These are phyloP conservation scores for Theodoxus fluviatilis DNA, from an alignment of 2,888 invertebrate genomes.

Conservation along the genomic window DNA sequence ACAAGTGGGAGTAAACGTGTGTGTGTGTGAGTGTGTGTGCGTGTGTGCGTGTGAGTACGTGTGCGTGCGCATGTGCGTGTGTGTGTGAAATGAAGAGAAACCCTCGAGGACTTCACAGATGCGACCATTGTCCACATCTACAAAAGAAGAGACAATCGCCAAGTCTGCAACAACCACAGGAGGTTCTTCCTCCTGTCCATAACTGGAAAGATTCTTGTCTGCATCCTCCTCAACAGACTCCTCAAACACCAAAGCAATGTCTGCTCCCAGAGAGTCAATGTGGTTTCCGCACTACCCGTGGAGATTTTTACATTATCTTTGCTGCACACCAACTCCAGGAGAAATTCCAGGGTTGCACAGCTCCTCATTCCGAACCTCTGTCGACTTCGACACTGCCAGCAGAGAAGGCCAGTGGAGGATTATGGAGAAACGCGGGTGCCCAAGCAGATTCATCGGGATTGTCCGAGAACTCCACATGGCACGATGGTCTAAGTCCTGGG, in stretches of 20 bases:
- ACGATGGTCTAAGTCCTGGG: conserved; percentile 9
- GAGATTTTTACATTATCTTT: too few species aligned
- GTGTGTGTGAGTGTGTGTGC: too few species aligned
- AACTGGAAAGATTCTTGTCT: conserved; percentile 26
- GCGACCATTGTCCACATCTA: conserved; percentile 23
- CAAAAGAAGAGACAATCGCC: conserved; percentile 5
- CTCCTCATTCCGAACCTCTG: too few species aligned
- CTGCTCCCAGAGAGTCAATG: too few species aligned
- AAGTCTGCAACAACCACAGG: conserved; percentile 25
- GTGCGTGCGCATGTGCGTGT: too few species aligned
- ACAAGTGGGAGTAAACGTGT: too few species aligned
- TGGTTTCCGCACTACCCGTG: too few species aligned
- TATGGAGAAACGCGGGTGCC: neutral
- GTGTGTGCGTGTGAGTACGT: too few species aligned
- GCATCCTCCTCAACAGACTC: conserved; percentile 26
- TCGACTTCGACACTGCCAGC: conserved; percentile 30
- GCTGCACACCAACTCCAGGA: too few species aligned
- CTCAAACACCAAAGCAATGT: conserved; percentile 22
- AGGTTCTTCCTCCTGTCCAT: conserved; percentile 26
- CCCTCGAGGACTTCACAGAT: conserved; percentile 36
- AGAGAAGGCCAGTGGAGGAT: conserved; percentile 17
- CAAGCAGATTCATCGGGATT: too few species aligned
- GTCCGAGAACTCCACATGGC: conserved; percentile 19
- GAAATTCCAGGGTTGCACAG: too few species aligned
- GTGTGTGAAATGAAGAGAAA: too few species aligned